Evolutionary conservation across 2,888 invertebrate species (phyloP).

Genomic region (Brassicogethes aeneus): DNA sequence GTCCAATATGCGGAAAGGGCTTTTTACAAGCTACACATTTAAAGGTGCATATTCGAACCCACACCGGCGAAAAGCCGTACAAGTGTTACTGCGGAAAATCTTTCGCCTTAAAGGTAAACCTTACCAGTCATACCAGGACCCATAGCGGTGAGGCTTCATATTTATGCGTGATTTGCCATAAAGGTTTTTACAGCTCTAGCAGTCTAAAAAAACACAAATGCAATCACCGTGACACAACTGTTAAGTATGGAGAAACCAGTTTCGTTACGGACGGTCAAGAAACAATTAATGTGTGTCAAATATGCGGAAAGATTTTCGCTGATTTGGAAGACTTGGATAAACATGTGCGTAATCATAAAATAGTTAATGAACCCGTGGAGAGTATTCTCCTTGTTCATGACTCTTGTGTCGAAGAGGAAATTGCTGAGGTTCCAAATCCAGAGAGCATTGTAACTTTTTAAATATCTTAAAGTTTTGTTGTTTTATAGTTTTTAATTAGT

Average conservation of each 20-base stretch:
- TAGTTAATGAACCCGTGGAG: no score
- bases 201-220: conserved; percentile 14
- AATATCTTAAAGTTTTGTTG: no score
- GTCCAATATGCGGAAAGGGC: not conserved
- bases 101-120: conserved; percentile 36
- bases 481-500: no score
- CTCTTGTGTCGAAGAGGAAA: no score
- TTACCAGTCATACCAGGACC: conserved; percentile 36
- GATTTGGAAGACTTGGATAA: conserved; percentile 26
- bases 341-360: conserved; percentile 4
- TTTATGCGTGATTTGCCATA: conserved; percentile 37
- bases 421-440: no score
- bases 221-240: not conserved
- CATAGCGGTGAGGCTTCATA: conserved; percentile 37
- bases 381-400: no score
- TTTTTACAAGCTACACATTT: not conserved
- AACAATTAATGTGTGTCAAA: conserved; percentile 29
- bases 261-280: not conserved
- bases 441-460: no score
- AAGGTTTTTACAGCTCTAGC: conserved; percentile 36
- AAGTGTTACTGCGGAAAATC: conserved; percentile 19
- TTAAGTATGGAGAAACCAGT: not conserved
- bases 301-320: conserved; percentile 38
- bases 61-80: conserved; percentile 9
- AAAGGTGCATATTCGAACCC: not conserved